Conservation (phyloP, 2,797 vertebrate species). For the Liasis olivaceus region DNA sequence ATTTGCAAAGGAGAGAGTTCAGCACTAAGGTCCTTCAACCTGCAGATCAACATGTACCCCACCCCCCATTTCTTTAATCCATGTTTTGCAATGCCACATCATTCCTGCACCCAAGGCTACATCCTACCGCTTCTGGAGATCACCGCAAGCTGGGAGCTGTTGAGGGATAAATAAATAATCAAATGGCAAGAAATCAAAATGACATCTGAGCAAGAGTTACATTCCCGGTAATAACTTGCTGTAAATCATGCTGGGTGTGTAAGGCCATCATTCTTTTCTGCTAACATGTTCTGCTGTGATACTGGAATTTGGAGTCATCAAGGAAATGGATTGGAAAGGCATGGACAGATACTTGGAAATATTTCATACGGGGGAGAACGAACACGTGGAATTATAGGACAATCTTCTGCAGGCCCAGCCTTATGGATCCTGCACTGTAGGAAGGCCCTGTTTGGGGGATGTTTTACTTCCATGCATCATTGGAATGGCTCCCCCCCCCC, state of each 20-base stretch:
- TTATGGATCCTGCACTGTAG: neutral
- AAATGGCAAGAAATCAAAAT: constrained; percentile 8
- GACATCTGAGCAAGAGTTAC: neutral
- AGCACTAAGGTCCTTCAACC: neutral
- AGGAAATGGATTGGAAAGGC: neutral
- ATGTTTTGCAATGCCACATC: neutral
- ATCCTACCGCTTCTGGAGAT: neutral
- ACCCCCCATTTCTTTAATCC: neutral
- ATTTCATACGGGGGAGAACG: neutral
- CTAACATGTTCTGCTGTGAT: neutral
- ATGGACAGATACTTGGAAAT: neutral
- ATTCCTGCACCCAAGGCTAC: neutral
- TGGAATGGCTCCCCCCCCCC: no score
- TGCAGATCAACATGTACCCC: neutral
- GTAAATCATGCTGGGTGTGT: neutral
- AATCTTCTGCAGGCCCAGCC: neutral
- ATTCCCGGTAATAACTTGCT: neutral
- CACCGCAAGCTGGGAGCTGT: neutral
- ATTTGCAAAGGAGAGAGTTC: neutral
- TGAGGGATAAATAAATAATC: constrained; percentile 8
- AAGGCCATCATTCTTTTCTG: neutral
- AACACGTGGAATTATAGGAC: neutral
- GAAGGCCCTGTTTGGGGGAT: neutral
- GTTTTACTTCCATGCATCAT: neutral
- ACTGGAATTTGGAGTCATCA: neutral